Evolutionary conservation across 2,113 vertebrate species (phyloP).

Genomic region (Clarias magur): DNA sequence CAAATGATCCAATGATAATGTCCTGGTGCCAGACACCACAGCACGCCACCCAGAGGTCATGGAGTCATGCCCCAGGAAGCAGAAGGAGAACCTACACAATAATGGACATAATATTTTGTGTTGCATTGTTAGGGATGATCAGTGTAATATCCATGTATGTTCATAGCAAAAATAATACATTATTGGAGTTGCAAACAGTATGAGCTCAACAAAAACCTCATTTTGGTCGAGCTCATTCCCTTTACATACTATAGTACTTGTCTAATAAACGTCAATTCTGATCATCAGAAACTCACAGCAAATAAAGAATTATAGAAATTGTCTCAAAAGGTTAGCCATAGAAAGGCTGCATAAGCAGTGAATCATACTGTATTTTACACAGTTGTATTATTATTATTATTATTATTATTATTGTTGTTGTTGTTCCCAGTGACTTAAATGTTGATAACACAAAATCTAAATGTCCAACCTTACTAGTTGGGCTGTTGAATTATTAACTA

Average conservation of each 20-base stretch:
- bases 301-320: neutral
- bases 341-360: neutral
- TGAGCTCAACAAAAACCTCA: neutral
- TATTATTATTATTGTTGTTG: neutral
- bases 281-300: neutral
- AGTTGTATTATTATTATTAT: neutral
- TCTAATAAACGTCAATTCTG: neutral
- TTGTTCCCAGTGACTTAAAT: neutral
- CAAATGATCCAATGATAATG: no score
- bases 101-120: no score
- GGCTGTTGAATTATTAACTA: neutral
- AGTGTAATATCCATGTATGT: neutral
- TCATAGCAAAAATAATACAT: neutral
- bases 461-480: neutral
- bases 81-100: no score
- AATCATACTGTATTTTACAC: neutral
- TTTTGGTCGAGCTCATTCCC: neutral
- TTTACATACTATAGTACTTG: neutral
- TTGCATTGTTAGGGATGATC: no score
- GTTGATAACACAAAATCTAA: neutral
- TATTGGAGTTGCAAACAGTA: neutral
- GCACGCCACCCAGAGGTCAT: no score
- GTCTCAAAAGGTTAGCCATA: neutral
- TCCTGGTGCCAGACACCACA: no score
- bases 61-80: no score